Evolutionary conservation across 2,888 invertebrate species (phyloP), one percentile per base, ranked within the genome.

Genomic region (Torymus auratus): DNA sequence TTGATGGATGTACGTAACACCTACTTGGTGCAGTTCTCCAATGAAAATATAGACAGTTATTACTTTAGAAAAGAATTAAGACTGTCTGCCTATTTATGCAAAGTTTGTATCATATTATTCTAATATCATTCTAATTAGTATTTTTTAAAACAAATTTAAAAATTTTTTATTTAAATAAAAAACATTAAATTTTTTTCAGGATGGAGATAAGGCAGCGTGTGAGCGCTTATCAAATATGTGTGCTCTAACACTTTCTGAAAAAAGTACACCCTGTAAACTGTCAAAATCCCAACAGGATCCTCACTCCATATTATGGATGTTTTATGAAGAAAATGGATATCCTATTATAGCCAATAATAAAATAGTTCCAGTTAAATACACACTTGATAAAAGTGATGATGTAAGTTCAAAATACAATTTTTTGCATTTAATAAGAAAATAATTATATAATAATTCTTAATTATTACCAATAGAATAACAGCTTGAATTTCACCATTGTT

Each of bases 161-260:
- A 61, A 55, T 41, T 28, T 1, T 41, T 7, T 41, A 7, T 1
- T 41, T 41, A 41, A 41, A 41, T 41, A 41, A 41, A 41, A 41
- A 41, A 41, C 41, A 41, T 41, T 41, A 7, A 41, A 41, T 7
- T 74, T 72, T 81, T 85, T 92, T 58, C 86, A 92, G 87, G 91
- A 91, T 85, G 88, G 89, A 61, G 91, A 93, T 85, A 86, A 86
- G 73, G 92, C 92, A 15, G 93, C 94, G 12, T 95, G 95, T 86
- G 94, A 95, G 89, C 91, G 93, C 81, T 89, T 96, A 80, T 94
- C 94, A 1, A 95, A 95, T 89, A 91, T 95, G 89, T 95, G 95
- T 86, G 91, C 93, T 0, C 88, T 95, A 76, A 92, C 92, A 10
- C 90, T 93, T 79, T 94, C 92, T 85, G 90, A 91, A 15, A 91